A percentile compares a stretch with the other conserved stretches of the same genome.
phyloP scores from a whole-genome alignment of 2,797 vertebrate genomes.

The Triplophysa bombifrons region DNA sequence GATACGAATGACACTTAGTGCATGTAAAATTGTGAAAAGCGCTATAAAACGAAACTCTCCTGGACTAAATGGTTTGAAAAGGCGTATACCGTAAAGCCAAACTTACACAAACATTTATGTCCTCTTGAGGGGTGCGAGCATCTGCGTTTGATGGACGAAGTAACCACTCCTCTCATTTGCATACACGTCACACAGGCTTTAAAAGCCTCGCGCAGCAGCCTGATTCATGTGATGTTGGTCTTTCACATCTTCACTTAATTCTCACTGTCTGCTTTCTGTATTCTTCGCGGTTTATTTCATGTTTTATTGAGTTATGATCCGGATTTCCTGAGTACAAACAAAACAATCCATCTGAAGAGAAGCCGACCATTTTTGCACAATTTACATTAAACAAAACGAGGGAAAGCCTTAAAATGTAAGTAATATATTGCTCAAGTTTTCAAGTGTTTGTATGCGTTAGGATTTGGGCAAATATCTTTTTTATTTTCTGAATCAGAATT shows the following conservation, averaged over 20 bases:
- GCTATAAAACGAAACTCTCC: too few relatives aligned
- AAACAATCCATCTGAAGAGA: background rate
- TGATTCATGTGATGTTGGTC: background rate
- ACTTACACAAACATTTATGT: background rate
- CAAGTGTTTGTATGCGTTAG: background rate
- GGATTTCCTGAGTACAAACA: background rate
- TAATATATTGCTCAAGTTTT: background rate
- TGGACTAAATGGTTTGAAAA: too few relatives aligned
- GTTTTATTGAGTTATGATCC: background rate
- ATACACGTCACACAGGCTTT: background rate
- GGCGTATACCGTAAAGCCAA: background rate
- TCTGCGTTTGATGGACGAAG: background rate
- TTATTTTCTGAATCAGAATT: too few relatives aligned
- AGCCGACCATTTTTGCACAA: background rate
- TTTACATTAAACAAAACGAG: background rate
- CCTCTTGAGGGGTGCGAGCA: background rate
- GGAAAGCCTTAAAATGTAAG: constrained; percentile 30
- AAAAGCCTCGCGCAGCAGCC: background rate
- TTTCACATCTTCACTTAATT: background rate
- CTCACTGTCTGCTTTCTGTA: too few relatives aligned
- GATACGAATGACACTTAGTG: too few relatives aligned
- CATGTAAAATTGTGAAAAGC: too few relatives aligned
- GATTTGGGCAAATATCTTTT: background rate
- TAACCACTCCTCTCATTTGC: background rate
- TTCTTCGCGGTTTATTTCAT: background rate